phyloP scores from a whole-genome alignment of 1,140 invertebrate genomes.

The Oppia nitens region DNA sequence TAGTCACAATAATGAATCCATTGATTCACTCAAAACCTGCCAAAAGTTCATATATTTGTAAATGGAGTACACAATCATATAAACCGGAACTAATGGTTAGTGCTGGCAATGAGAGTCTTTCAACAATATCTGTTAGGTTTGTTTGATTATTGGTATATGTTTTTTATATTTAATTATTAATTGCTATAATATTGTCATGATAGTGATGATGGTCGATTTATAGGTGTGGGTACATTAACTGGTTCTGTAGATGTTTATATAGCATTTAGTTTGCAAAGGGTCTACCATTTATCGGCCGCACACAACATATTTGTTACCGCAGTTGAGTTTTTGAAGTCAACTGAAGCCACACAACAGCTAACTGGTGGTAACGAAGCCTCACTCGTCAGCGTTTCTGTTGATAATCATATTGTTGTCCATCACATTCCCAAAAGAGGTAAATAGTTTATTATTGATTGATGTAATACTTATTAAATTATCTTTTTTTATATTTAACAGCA shows the following conservation, averaged over 20 bases:
- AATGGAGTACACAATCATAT: constrained; percentile 31
- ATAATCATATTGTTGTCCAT: constrained; percentile 80
- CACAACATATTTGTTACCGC: constrained; percentile 91
- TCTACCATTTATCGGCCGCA: constrained; percentile 57
- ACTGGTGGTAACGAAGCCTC: constrained; percentile 52
- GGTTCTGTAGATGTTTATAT: constrained; percentile 77
- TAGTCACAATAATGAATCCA: constrained; percentile 70
- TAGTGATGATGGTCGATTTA: constrained; percentile 71
- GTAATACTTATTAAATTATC: neutral
- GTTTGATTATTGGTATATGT: neutral
- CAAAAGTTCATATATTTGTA: constrained; percentile 28
- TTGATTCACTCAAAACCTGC: constrained; percentile 37
- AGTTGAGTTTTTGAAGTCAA: constrained; percentile 58
- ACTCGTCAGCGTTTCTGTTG: constrained; percentile 80
- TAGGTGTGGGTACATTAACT: constrained; percentile 79
- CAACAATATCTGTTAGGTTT: constrained; percentile 56
- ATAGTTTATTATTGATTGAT: constrained; percentile 25
- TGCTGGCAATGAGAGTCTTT: constrained; percentile 46
- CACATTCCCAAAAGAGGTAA: constrained; percentile 63
- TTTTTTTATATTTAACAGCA: constrained; percentile 14
- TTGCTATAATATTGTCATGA: constrained; percentile 15
- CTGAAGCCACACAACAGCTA: constrained; percentile 40
- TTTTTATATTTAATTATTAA: neutral
- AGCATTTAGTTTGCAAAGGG: constrained; percentile 70
- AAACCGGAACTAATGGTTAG: constrained; percentile 24